Evolutionary conservation across 2,888 invertebrate genomes (phyloP).

Genomic region (Andrena praecox): DNA sequence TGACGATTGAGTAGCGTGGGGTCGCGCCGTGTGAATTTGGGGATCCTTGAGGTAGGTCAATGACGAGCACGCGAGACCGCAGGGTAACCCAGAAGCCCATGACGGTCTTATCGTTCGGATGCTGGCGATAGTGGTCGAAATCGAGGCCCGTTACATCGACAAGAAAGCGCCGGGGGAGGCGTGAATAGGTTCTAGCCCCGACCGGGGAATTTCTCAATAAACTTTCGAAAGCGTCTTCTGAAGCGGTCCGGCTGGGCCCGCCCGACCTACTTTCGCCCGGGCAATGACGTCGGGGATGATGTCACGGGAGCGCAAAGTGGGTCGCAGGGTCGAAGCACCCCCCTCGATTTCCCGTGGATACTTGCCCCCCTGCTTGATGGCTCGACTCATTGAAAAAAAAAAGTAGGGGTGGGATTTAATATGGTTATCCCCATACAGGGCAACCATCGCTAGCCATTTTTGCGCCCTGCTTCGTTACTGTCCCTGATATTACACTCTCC

Average conservation of each 20-base stretch:
- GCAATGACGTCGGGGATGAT: conserved; percentile 84
- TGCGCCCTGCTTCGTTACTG: neutral
- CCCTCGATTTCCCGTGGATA: conserved; percentile 66
- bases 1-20: neutral
- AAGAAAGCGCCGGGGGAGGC: neutral
- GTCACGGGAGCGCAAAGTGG: conserved; percentile 81
- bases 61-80: conserved; percentile 6
- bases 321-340: conserved; percentile 82
- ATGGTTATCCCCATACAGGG: conserved; percentile 38
- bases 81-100: neutral
- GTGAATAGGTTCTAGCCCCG: conserved; percentile 68
- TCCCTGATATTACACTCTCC: neutral
- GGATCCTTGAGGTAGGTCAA: conserved; percentile 17
- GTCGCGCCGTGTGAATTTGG: neutral
- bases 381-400: conserved; percentile 73
- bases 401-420: conserved; percentile 47
- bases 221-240: conserved; percentile 86
- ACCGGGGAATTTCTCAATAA: conserved; percentile 81
- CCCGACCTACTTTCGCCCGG: conserved; percentile 89
- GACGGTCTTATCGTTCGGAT: neutral
- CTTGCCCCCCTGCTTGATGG: conserved; percentile 58
- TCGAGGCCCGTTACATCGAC: conserved; percentile 4
- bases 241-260: conserved; percentile 88
- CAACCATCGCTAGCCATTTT: neutral
- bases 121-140: neutral